These are phyloP conservation scores for Cheilosia vernalis DNA, from an alignment of 2,888 invertebrate species.

Conservation along the genomic window DNA sequence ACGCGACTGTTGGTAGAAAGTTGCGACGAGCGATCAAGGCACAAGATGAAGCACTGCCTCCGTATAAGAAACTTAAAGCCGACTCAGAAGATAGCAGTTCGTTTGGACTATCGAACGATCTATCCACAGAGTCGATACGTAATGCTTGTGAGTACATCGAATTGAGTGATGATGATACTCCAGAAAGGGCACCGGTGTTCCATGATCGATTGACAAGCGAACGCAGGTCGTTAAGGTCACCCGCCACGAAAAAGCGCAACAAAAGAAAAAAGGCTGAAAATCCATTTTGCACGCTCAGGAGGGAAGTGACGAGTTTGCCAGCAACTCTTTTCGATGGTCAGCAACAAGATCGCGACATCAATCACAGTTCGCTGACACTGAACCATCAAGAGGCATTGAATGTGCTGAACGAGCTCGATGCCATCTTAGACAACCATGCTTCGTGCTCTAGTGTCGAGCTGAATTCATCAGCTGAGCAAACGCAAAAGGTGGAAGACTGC, in stretches of 20 bases:
- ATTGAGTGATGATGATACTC: conserved; percentile 80
- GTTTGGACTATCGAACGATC: conserved; percentile 79
- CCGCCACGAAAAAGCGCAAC: conserved; percentile 66
- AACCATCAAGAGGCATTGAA: conserved; percentile 78
- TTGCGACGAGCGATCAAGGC: conserved; percentile 59
- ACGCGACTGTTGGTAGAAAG: conserved; percentile 60
- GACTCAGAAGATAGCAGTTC: conserved; percentile 65
- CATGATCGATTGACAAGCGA: conserved; percentile 65
- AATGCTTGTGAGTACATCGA: conserved; percentile 80
- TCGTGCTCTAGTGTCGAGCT: conserved; percentile 76
- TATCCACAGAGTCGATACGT: conserved; percentile 81
- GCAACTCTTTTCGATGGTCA: conserved; percentile 43
- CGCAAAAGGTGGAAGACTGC: conserved; percentile 83
- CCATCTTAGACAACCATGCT: conserved; percentile 80
- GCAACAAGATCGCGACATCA: conserved; percentile 30
- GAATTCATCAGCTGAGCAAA: conserved; percentile 50
- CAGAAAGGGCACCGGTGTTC: conserved; percentile 78
- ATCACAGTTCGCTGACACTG: conserved; percentile 58
- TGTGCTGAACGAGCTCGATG: conserved; percentile 81
- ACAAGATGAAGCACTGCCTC: conserved; percentile 69
- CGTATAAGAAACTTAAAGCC: conserved; percentile 69
- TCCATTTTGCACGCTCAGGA: conserved; percentile 76
- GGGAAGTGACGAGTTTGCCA: conserved; percentile 32
- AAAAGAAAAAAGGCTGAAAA: conserved; percentile 76
- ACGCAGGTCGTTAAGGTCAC: conserved; percentile 69